These are phyloP conservation scores for Thera britannica DNA, from an alignment of 2,888 invertebrate species.

Conservation along the genomic window DNA sequence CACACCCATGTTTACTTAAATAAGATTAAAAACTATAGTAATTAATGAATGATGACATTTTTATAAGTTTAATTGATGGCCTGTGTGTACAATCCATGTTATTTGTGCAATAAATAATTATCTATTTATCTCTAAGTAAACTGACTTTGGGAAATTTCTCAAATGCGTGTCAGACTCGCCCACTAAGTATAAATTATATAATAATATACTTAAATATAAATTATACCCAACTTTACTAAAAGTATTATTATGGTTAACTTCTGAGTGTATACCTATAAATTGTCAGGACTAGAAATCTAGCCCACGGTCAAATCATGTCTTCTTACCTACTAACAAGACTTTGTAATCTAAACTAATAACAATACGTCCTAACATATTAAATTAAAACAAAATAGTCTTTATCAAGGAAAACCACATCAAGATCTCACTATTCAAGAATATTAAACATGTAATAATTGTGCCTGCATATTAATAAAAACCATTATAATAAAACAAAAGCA, in stretches of 20 bases:
- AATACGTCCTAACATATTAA: conserved; percentile 23
- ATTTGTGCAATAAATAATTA: too few species aligned
- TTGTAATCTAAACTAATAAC: conserved; percentile 9
- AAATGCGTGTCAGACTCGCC: too few species aligned
- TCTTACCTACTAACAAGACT: background rate
- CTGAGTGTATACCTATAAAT: background rate
- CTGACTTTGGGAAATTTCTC: too few species aligned
- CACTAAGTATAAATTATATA: too few species aligned
- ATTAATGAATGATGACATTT: too few species aligned
- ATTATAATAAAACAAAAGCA: conserved; percentile 32
- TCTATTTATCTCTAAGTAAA: too few species aligned
- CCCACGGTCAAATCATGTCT: conserved; percentile 16
- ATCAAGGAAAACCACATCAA: conserved; percentile 30
- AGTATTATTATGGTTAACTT: background rate
- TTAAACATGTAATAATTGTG: conserved; percentile 15
- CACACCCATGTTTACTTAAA: too few species aligned
- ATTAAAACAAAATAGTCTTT: conserved; percentile 26
- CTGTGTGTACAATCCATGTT: too few species aligned
- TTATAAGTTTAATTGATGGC: too few species aligned
- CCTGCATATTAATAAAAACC: conserved; percentile 22
- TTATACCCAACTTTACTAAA: too few species aligned
- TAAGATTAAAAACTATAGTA: too few species aligned
- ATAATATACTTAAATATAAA: too few species aligned
- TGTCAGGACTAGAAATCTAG: conserved; percentile 8
- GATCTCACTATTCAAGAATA: conserved; percentile 22